phyloP scores from a whole-genome alignment of 2,888 invertebrate species.

The Oscheius sp. region DNA sequence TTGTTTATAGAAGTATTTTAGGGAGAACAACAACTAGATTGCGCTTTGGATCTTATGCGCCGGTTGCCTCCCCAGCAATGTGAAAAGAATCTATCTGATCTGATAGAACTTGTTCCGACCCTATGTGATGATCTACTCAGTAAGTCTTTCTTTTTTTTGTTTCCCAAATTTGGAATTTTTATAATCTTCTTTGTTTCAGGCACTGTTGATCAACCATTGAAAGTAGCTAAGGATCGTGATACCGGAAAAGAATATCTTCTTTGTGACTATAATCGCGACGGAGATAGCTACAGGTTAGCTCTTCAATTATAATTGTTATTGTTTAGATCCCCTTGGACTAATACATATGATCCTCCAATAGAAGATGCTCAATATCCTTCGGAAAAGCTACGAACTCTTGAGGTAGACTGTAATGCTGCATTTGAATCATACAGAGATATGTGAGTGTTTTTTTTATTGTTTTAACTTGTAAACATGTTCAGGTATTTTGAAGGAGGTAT shows the following conservation, averaged over 20 bases:
- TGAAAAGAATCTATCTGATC: constrained; percentile 95
- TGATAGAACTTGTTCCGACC: constrained; percentile 83
- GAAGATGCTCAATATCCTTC: constrained; percentile 99
- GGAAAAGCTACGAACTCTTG: constrained; percentile 89
- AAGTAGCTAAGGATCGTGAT: constrained; percentile 90
- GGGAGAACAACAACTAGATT: constrained; percentile 82
- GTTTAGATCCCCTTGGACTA: constrained; percentile 93
- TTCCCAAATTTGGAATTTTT: background rate
- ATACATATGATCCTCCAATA: constrained; percentile 94
- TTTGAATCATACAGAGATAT: constrained; percentile 92
- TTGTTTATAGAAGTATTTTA: constrained; percentile 9
- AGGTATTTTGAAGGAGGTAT: constrained; percentile 98
- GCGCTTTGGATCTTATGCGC: constrained; percentile 97
- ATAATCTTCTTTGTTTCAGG: constrained; percentile 27
- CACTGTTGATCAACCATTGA: constrained; percentile 91
- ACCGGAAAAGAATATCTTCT: constrained; percentile 95
- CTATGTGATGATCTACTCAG: constrained; percentile 52
- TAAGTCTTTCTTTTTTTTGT: constrained; percentile 14
- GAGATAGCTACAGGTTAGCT: constrained; percentile 88
- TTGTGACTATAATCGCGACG: constrained; percentile 98
- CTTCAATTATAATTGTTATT: background rate
- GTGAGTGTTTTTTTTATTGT: constrained; percentile 38
- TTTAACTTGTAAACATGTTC: constrained; percentile 6
- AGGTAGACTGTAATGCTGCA: constrained; percentile 96
- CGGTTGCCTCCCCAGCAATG: constrained; percentile 98